These are phyloP conservation scores for Antigone vipio DNA, from an alignment of 2,113 vertebrate species.

Conservation along the genomic window DNA sequence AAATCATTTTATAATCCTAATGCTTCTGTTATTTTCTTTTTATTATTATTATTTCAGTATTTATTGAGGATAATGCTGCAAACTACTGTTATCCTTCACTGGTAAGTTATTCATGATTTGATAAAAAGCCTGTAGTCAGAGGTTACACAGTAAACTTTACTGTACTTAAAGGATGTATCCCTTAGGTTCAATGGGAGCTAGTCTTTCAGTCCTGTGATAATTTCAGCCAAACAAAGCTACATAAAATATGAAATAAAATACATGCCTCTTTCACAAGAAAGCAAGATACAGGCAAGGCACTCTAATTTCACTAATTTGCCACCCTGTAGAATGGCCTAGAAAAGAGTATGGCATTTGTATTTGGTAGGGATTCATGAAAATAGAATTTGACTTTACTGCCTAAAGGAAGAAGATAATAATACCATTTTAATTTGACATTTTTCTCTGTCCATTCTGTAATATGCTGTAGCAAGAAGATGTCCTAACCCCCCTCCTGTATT, in stretches of 20 bases:
- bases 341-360: neutral
- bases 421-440: neutral
- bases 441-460: neutral
- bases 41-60: neutral
- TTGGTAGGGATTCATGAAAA: neutral
- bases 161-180: neutral
- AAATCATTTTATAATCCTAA: neutral
- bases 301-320: neutral
- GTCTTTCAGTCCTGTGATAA: neutral
- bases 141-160: neutral
- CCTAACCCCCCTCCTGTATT: neutral
- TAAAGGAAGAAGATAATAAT: neutral
- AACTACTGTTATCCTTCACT: neutral
- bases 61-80: neutral
- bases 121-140: neutral
- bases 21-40: neutral
- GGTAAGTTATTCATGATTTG: neutral
- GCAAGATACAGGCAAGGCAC: neutral
- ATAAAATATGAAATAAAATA: neutral
- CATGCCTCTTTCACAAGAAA: neutral
- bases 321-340: neutral
- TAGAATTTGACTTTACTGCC: neutral
- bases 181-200: neutral
- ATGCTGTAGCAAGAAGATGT: neutral
- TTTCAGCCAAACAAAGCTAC: neutral